A percentile compares a stretch with the other conserved stretches of the same genome.
Evolutionary conservation across 2,888 invertebrate genomes (phyloP).

Genomic region (Anthoptus insignis): DNA sequence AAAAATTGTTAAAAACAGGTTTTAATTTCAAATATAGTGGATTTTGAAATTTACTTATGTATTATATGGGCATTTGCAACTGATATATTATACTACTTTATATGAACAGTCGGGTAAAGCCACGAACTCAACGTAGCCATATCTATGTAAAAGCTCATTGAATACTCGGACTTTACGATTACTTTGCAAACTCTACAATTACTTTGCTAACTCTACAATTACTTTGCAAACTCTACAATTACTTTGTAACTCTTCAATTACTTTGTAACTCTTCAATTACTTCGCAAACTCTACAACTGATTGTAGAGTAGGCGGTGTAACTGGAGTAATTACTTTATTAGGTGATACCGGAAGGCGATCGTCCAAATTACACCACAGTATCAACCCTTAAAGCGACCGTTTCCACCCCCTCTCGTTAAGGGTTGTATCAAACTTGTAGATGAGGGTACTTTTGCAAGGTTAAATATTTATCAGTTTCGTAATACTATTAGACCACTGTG

Average conservation of each 20-base stretch:
- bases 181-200: too few relatives aligned
- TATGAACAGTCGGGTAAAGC: too few relatives aligned
- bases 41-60: too few relatives aligned
- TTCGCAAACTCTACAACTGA: constrained; percentile 48
- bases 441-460: constrained; percentile 44
- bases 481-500: neutral
- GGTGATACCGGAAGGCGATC: constrained; percentile 65
- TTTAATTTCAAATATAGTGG: too few relatives aligned
- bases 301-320: constrained; percentile 49
- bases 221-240: too few relatives aligned
- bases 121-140: too few relatives aligned
- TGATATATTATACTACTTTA: too few relatives aligned
- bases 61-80: too few relatives aligned
- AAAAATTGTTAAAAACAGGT: too few relatives aligned
- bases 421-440: constrained; percentile 29
- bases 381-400: constrained; percentile 35
- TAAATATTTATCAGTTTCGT: constrained; percentile 9
- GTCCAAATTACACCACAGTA: constrained; percentile 60
- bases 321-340: constrained; percentile 76
- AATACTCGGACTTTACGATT: too few relatives aligned
- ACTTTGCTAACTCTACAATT: constrained; percentile 33
- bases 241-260: too few relatives aligned
- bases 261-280: constrained; percentile 33
- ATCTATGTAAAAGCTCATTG: too few relatives aligned
- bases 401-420: constrained; percentile 35